Base-by-base conservation (phyloP, 2,888 invertebrate genomes). In the Phyto melanocephala region DNA sequence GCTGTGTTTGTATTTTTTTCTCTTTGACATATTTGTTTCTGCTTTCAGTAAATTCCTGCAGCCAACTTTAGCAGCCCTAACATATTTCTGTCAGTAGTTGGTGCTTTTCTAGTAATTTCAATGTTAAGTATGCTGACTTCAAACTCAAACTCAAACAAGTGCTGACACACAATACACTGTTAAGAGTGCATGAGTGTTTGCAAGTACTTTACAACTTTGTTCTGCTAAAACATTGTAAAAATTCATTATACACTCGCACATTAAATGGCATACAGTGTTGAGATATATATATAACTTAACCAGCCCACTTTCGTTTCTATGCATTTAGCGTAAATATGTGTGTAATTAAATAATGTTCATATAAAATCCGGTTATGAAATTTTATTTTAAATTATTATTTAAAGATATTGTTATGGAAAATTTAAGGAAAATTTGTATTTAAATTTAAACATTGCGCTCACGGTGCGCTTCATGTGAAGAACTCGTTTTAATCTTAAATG, bases 91-190 rank as follows among this genome's bases (percentile, higher is more conserved):
- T 54, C 45, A 71, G 56, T 33, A n/a, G 13, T n/a, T 40, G 40
- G 11, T 70, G 15, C 58, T 13, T 62, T 62, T 28, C 28, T 47
- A 47, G 72, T 65, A 67, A 62, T 67, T 68, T 80, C 72, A 80
- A 67, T 80, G 79, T 80, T 80, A 80, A 80, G 72, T 67, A n/a
- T 45, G 79, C 50, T 62, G 65, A 70, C 70, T 70, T 47, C 42
- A n/a, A 77, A 56, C 47, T 63, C 47, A 70, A 77, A 63, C 37
- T 63, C 47, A 70, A 77, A 63, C 20, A 56, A 71, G 35, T 56
- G 63, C 71, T 78, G 63, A 56, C 63, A 71, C 15, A 52, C 63
- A 71, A 78, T 13, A 35, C 20, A 28, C 28, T 6, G 6, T 28
- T 65, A 22, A 22, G 54, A 45, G n/a, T 56, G 37, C 10, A 13